Evolutionary conservation across 2,113 vertebrate genomes (phyloP).

Genomic region (Sinocyclocheilus grahami): DNA sequence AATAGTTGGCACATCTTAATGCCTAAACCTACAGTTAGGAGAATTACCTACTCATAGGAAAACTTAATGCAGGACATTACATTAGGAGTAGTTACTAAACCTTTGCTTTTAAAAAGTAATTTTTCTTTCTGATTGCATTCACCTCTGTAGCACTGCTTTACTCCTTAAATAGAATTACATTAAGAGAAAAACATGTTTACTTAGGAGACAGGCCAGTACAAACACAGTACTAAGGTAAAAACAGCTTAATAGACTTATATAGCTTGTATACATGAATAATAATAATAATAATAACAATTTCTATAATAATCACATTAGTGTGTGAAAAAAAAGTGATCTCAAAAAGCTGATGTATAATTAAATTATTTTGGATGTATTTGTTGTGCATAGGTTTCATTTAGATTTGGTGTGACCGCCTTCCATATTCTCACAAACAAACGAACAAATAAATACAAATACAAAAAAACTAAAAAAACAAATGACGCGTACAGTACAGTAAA

Average conservation of each 20-base stretch:
- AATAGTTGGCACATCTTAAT: too few species aligned
- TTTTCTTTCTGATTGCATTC: constrained; percentile 6
- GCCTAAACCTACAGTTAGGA: too few species aligned
- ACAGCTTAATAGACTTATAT: not conserved
- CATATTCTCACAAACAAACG: too few species aligned
- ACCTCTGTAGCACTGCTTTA: not conserved
- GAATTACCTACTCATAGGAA: not conserved
- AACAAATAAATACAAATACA: too few species aligned
- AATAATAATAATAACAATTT: too few species aligned
- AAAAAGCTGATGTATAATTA: too few species aligned
- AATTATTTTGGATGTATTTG: too few species aligned
- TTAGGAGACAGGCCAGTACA: not conserved
- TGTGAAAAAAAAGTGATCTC: too few species aligned
- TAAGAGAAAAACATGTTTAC: constrained; percentile 14
- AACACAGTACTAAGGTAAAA: not conserved
- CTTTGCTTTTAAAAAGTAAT: not conserved
- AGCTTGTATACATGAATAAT: not conserved
- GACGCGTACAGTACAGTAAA: not conserved
- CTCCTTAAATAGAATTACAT: not conserved
- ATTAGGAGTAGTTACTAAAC: too few species aligned
- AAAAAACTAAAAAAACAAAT: not conserved
- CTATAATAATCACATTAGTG: too few species aligned
- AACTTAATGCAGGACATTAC: not conserved
- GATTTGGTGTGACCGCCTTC: too few species aligned
- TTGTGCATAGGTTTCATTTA: too few species aligned